These are phyloP conservation scores for Acrocera orbiculus DNA, from an alignment of 2,888 invertebrate genomes.

Conservation along the genomic window DNA sequence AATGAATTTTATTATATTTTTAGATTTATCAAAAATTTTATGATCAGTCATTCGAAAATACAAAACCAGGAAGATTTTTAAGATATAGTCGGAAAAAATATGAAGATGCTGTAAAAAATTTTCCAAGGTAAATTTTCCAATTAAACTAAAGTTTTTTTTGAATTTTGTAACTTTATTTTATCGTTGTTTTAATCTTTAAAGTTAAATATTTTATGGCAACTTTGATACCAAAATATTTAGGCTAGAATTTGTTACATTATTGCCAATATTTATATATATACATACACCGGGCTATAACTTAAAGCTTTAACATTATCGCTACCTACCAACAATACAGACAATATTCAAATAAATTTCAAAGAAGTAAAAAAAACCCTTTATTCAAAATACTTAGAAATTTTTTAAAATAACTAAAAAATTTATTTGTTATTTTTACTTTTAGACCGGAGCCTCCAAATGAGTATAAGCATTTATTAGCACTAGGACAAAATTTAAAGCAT, in stretches of 20 bases:
- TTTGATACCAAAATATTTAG: too few relatives aligned
- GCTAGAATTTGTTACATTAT: too few relatives aligned
- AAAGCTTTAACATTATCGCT: too few relatives aligned
- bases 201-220: too few relatives aligned
- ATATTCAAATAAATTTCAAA: too few relatives aligned
- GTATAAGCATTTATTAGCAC: conserved; percentile 61
- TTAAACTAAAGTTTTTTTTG: too few relatives aligned
- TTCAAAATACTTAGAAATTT: not conserved
- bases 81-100: conserved; percentile 57
- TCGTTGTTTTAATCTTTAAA: too few relatives aligned
- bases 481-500: conserved; percentile 63
- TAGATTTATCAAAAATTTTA: conserved; percentile 56
- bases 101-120: conserved; percentile 60
- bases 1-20: conserved; percentile 2
- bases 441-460: conserved; percentile 50
- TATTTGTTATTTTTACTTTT: conserved; percentile 4
- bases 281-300: too few relatives aligned
- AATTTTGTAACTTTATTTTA: too few relatives aligned
- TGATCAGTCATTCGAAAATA: conserved; percentile 45
- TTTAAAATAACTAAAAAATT: conserved; percentile 2
- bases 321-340: too few relatives aligned
- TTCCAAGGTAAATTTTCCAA: conserved; percentile 40
- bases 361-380: not conserved
- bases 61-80: conserved; percentile 56
- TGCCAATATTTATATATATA: too few relatives aligned